Evolutionary conservation across 2,888 invertebrate genomes (phyloP).

Genomic region (Dimorphilus gyrociliatus): DNA sequence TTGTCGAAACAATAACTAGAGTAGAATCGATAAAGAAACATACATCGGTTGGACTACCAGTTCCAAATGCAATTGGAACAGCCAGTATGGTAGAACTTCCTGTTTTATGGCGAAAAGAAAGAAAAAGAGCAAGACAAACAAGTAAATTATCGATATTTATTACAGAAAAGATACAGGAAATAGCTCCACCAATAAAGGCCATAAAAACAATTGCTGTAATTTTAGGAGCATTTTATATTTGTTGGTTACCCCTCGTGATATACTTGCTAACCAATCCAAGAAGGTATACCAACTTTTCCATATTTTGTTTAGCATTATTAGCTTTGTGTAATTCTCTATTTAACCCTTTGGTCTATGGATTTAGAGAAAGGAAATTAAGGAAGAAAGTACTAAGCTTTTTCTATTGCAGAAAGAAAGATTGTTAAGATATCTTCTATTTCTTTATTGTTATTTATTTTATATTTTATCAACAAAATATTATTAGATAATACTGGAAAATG

Average conservation of each 20-base stretch:
- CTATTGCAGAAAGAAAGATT: too few relatives aligned
- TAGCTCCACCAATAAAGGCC: slow-evolving; percentile 1
- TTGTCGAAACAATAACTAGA: too few relatives aligned
- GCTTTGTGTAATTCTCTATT: slow-evolving; percentile 1
- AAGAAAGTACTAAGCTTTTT: too few relatives aligned
- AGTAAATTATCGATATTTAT: background rate
- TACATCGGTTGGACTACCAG: background rate
- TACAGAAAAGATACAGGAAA: background rate
- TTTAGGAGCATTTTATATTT: slow-evolving; percentile 3
- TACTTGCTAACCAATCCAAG: slow-evolving; percentile 1
- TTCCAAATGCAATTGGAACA: background rate
- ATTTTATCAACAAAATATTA: too few relatives aligned
- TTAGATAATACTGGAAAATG: too few relatives aligned
- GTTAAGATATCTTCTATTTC: too few relatives aligned
- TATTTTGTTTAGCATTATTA: background rate
- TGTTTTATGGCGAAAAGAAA: too few relatives aligned
- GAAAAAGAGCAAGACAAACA: background rate
- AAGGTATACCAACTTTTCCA: slow-evolving; percentile 3
- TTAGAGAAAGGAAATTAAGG: too few relatives aligned
- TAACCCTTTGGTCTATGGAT: too few relatives aligned
- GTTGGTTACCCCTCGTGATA: slow-evolving; percentile 3
- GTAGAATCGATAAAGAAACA: too few relatives aligned
- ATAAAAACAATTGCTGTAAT: slow-evolving; percentile 4
- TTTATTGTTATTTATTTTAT: too few relatives aligned
- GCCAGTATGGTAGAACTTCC: background rate